These are phyloP conservation scores for Oxyruncus cristatus DNA, from an alignment of 2,113 vertebrate species.

Conservation along the genomic window DNA sequence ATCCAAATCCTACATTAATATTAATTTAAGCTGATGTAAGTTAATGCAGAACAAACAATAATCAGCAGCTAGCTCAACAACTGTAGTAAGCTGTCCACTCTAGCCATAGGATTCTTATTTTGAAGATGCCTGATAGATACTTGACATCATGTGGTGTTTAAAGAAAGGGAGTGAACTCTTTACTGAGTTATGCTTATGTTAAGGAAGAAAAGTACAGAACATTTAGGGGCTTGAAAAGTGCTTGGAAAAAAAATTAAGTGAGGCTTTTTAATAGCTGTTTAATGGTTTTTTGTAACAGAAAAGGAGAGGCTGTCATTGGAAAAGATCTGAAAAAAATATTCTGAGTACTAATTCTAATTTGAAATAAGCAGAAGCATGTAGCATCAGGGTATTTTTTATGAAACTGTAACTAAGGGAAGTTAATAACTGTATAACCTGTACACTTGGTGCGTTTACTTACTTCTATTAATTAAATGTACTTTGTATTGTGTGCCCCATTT, in stretches of 20 bases:
- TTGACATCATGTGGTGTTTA: background rate
- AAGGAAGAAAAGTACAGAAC: background rate
- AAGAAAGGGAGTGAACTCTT: background rate
- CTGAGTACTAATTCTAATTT: background rate
- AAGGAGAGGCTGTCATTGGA: background rate
- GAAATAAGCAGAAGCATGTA: background rate
- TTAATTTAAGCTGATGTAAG: background rate
- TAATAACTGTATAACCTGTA: background rate
- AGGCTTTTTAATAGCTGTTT: background rate
- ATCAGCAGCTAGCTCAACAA: background rate
- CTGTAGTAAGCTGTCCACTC: background rate
- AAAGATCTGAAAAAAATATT: background rate
- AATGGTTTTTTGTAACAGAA: background rate
- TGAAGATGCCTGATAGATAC: background rate
- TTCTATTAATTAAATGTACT: constrained; percentile 13
- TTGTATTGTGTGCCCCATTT: constrained; percentile 37
- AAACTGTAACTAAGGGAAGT: background rate
- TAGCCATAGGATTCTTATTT: background rate
- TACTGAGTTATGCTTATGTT: background rate
- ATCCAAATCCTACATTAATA: constrained; percentile 10
- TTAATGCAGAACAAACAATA: constrained; percentile 1
- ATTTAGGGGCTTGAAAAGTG: background rate
- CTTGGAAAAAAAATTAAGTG: background rate
- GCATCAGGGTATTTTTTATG: background rate
- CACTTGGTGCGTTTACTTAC: background rate